Evolutionary conservation across 2,888 invertebrate species (phyloP), one percentile per base, ranked within the genome.

Genomic region (Leptinotarsa haldemani): DNA sequence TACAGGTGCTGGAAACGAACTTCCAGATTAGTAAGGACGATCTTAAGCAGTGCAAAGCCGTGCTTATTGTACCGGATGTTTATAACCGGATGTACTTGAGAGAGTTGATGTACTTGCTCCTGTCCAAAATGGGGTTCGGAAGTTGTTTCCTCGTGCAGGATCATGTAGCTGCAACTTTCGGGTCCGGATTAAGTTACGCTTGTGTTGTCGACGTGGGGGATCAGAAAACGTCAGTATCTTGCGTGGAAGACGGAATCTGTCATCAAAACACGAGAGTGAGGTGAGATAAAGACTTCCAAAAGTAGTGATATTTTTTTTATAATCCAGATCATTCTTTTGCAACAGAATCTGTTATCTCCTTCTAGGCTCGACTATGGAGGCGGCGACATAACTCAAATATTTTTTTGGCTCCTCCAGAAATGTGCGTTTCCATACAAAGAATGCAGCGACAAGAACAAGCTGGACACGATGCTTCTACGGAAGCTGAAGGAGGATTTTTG

Each of bases 161-260:
- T 87, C 95, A 95, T 82, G 95, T 95, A 2, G 94, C 95, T 64
- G 94, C 95, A 9, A 94, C 95, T 15, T 95, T 95, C 88, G 95
- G 95, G 4, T 93, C 94, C 20, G 95, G 95, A 15, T 87, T 95
- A 18, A 92, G 93, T 65, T 95, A 94, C 83, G 97, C 97, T 0
- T 98, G 98, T 88, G 97, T 98, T 0, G 95, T 98, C 0, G 97
- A 98, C 86, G 93, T 98, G 69, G 98, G 98, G 0, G 97, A 97
- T 85, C 96, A 97, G 86, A 98, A 98, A 89, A 97, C 96, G 0
- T 96, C 97, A 0, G 94, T 98, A 22, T 97, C 97, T 2, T 98
- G 98, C 88, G 97, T 98, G 1, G 98, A 98, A 88, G 98, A 98
- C 89, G 97, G 97, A 1, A 95, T 98, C 75, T 97, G 97, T 30